Conservation (phyloP, 2,888 invertebrate genomes). For the Eudasyphora cyanicolor region DNA sequence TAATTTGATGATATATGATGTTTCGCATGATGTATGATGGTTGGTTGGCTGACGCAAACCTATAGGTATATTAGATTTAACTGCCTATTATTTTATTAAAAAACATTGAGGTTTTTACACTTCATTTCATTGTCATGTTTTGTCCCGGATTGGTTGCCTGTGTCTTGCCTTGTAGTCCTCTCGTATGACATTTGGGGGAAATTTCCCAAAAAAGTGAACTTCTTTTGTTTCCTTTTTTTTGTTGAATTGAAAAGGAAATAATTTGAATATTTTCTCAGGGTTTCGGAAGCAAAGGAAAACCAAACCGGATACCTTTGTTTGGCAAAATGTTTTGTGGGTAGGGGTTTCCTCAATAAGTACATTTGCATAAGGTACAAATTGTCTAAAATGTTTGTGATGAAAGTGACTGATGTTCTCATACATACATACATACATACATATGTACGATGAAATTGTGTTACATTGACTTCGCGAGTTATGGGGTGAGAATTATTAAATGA, state of each 20-base stretch:
- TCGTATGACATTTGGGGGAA: background rate
- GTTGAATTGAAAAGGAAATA: conserved; percentile 31
- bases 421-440: too few species aligned
- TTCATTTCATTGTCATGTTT: conserved; percentile 47
- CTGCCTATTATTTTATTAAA: conserved; percentile 56
- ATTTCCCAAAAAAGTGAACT: conserved; percentile 7
- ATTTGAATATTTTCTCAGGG: conserved; percentile 44
- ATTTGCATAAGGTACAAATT: conserved; percentile 20
- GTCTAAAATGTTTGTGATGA: background rate
- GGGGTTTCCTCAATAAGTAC: background rate
- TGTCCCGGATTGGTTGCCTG: background rate
- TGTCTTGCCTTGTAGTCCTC: background rate
- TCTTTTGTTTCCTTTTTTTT: conserved; percentile 31
- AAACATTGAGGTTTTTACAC: conserved; percentile 54
- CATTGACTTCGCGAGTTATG: too few species aligned
- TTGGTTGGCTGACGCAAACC: background rate
- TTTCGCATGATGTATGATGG: conserved; percentile 18
- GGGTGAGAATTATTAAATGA: too few species aligned
- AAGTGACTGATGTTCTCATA: too few species aligned
- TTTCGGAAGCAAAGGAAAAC: conserved; percentile 2
- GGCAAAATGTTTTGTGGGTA: background rate
- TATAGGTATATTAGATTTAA: conserved; percentile 35
- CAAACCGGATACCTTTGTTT: background rate
- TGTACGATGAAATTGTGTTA: too few species aligned
- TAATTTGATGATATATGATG: conserved; percentile 45